Base-by-base conservation (phyloP, 2,797 vertebrate genomes). In the Euphonia xanthogaster region DNA sequence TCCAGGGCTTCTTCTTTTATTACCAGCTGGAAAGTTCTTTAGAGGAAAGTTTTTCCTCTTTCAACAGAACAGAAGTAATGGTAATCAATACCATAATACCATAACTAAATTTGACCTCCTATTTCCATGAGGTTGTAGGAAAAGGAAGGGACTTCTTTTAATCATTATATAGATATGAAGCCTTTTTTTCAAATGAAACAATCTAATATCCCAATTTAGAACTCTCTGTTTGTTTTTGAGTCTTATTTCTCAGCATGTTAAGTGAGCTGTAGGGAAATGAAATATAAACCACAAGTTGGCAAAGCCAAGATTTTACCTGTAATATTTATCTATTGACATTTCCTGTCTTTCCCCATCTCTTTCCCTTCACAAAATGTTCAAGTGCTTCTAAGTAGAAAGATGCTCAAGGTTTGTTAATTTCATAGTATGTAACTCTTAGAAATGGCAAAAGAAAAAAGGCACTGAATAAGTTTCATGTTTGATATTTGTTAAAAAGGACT, bases 171-270 rank as follows among this genome's bases (percentile, higher is more conserved):
- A 54, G 31, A 44, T 66, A 68, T 44, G 30, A 93, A 86, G 8
- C 14, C 12, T n/a, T 35, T 72, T 88, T 68, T 82, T 57, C 39
- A 55, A 65, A 65, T 37, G 35, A 94, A 67, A 70, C 12, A 73
- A 83, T 89, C 88, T 67, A 86, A 87, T 90, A 88, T 86, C 3
- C 10, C 44, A 84, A n/a, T 86, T 23, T 14, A 67, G 96, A 88
- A 54, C 9, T 80, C 12, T 14, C n/a, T 60, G 47, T 72, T 22
- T 45, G 62, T 25, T 62, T 93, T 61, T 47, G 10, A 71, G 27
- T 50, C 53, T 76, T 55, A 23, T 86, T 68, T 47, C 20, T 93
- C 28, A 68, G 21, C 10, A 37, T 6, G 13, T 54, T 74, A 86
- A 61, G 30, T 71, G 80, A 90, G 22, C 30, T 89, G n/a, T 50